Evolutionary conservation across 30 jellyfish, hydroid and myxozoan species (phyloP), one percentile per base, ranked within the genome.

Genomic region (Hydra vulgaris): DNA sequence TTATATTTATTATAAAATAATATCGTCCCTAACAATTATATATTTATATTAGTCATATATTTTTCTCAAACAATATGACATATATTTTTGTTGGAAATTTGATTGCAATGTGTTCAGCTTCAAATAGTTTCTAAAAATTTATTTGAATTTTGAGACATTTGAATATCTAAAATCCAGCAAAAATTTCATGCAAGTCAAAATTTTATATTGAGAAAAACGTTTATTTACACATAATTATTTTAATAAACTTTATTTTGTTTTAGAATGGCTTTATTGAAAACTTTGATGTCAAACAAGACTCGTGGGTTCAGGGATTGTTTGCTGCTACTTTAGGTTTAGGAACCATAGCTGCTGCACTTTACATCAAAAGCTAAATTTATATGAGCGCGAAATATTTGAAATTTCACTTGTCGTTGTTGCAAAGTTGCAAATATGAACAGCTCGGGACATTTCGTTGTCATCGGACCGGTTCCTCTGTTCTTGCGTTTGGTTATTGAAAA

Each of bases 321-420:
- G 98, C 98, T 7, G 92, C 98, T 24, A 92, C 98, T 0, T 80
- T 92, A 53, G 98, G 98, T 21, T 86, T 92, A 17, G 98, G 98
- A 7, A 92, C 98, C 0, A 53, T 92, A 66, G 98, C 98, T 12
- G 98, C 98, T 19, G 98, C 98, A 21, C 74, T 92, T n/a, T 87
- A 87, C 85, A 92, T 92, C 75, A 87, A 85, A 27, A 87, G 98
- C 85, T 92, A 79, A 79, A 0, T 75, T 26, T 69, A 7, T 0
- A 20, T 7, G 72, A 18, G 72, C n/a, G n/a, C n/a, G n/a, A n/a
- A n/a, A n/a, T n/a, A n/a, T n/a, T n/a, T n/a, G n/a, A n/a, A n/a
- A 69, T 69, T 69, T 20, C 76, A 21, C 16, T 21, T 69, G 26
- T 20, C 76, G 76, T 21, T 69, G 76, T 69, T 69, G 76, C 61